Conservation (phyloP, 2,797 vertebrate species). For the Pipistrellus nathusii region DNA sequence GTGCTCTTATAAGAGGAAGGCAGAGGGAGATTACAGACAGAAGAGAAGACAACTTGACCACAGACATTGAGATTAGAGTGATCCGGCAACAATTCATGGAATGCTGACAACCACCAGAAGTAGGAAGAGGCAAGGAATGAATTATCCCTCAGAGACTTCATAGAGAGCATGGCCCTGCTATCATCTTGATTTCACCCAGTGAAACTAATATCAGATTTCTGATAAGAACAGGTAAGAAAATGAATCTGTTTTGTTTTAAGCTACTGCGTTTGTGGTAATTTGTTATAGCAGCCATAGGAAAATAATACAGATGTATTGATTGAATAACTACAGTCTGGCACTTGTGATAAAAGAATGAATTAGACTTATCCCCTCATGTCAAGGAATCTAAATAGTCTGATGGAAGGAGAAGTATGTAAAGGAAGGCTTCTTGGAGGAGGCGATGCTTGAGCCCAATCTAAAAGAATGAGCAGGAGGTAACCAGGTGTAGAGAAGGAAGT, state of each 20-base stretch:
- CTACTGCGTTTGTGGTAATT: background rate
- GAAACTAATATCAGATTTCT: background rate
- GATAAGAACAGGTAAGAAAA: background rate
- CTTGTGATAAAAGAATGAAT: background rate
- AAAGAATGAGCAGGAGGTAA: background rate
- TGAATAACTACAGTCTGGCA: background rate
- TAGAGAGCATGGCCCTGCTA: background rate
- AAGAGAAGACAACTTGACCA: background rate
- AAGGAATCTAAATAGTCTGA: background rate
- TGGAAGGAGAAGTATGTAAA: background rate
- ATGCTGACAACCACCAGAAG: background rate
- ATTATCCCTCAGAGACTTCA: background rate
- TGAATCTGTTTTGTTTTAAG: background rate
- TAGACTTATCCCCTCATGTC: background rate
- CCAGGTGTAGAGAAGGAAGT: background rate
- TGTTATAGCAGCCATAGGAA: background rate
- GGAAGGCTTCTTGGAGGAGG: background rate
- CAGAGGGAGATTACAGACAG: background rate
- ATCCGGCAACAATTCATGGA: background rate
- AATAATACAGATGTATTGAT: background rate
- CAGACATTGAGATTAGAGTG: background rate
- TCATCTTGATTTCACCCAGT: background rate
- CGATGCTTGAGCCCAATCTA: background rate
- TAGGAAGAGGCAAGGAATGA: background rate
- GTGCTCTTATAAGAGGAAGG: background rate